Percentiles rank a stretch among this genome's conserved stretches.
phyloP scores from a whole-genome alignment of 2,888 invertebrate species.

The Liodrosophila aerea region DNA sequence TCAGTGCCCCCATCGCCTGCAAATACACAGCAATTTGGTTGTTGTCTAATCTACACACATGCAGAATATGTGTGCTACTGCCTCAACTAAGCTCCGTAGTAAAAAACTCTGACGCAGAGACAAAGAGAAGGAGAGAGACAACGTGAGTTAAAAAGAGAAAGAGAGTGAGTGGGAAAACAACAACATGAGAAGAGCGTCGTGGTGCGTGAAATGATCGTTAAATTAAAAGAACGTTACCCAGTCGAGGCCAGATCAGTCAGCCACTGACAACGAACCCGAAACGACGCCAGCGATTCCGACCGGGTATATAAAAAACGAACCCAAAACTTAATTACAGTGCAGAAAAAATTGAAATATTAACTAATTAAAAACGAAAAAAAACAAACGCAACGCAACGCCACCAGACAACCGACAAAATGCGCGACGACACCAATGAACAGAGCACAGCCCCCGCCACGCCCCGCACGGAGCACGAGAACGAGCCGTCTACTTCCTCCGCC shows the following conservation, averaged over 20 bases:
- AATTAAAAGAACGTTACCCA: constrained; percentile 72
- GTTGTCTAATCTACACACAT: constrained; percentile 55
- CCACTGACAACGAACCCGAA: constrained; percentile 70
- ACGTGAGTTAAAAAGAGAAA: constrained; percentile 2
- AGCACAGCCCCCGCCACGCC: constrained; percentile 10
- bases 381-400: constrained; percentile 15
- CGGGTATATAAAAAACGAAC: constrained; percentile 38
- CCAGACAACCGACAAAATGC: constrained; percentile 45
- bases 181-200: constrained; percentile 36
- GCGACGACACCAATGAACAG: constrained; percentile 48
- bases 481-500: constrained; percentile 5
- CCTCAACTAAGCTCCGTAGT: constrained; percentile 21
- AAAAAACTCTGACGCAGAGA: constrained; percentile 34
- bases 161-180: constrained; percentile 18
- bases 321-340: constrained; percentile 17
- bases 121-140: constrained; percentile 3
- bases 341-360: constrained; percentile 66
- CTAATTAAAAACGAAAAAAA: constrained; percentile 64
- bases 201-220: constrained; percentile 65
- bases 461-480: neutral
- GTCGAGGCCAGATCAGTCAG: constrained; percentile 63
- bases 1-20: constrained; percentile 33
- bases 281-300: constrained; percentile 46
- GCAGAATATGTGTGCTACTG: constrained; percentile 23
- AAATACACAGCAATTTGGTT: constrained; percentile 20